Evolutionary conservation across 37 sponge, comb jelly and placozoan genomes (phyloP), one percentile per base, ranked within the genome.

Genomic region (Cliona cf. orientalis): DNA sequence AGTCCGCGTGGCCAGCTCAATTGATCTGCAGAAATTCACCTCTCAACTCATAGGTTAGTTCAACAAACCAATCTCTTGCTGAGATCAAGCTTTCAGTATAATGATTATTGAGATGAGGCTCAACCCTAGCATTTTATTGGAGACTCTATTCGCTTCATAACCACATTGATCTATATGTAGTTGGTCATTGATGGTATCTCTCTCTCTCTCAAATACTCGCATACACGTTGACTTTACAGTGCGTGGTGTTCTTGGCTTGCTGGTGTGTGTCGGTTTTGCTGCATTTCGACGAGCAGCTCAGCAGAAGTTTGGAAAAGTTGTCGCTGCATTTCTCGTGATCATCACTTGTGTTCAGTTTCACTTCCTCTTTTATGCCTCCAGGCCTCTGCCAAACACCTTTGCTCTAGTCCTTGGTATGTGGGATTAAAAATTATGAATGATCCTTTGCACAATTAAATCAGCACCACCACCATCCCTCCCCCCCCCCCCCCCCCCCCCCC

Each of bases 311-410:
- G 95, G 94, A 25, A 39, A 53, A 4, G 21, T 56, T 0, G 86
- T 89, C 28, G 84, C 87, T 23, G 46, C 31, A 53, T 86, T 78
- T 42, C 42, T 85, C 42, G 41, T 80, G 33, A 39, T 92, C 49
- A 67, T 96, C 67, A 96, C 97, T 35, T 56, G 61, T 40, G 78
- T 76, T 40, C 99, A 99, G 90, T 99, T 99, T 68, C 99, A 99
- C 85, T 91, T 96, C 46, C 84, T 99, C 39, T 99, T 94, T 89
- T 99, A 99, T 78, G 85, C 89, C 34, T 89, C 93, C 32, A 90
- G 99, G 56, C 95, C 99, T 35, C 91, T 99, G 2, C 99, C 99
- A 23, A 99, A 99, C 82, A 91, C 94, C 23, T 99, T 99, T 71
- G 97, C 97, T 1, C 85, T 99, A n/a, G 57, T 85, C 23, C 75